These are phyloP conservation scores for Molorchus minor DNA, from an alignment of 2,888 invertebrate genomes.

Conservation along the genomic window DNA sequence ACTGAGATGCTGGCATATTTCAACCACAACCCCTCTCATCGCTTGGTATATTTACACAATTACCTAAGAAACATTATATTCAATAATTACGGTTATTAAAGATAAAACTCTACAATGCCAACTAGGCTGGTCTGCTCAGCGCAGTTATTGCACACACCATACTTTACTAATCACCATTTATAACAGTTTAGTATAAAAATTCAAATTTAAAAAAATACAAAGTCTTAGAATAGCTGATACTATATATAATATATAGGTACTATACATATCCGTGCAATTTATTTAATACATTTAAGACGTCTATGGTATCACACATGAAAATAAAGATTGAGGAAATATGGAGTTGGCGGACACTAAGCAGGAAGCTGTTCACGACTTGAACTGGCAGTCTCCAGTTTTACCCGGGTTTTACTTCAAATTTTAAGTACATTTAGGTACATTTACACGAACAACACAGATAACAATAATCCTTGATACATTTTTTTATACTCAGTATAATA, in stretches of 20 bases:
- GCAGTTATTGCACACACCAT: constrained; percentile 64
- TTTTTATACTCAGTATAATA: too few species aligned
- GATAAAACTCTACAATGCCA: constrained; percentile 59
- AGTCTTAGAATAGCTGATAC: constrained; percentile 65
- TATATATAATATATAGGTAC: constrained; percentile 62
- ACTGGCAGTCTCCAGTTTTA: constrained; percentile 39
- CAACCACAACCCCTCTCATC: constrained; percentile 41
- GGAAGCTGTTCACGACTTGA: constrained; percentile 41
- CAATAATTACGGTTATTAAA: constrained; percentile 53
- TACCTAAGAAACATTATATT: constrained; percentile 60
- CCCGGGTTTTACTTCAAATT: constrained; percentile 24
- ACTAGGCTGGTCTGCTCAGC: constrained; percentile 50
- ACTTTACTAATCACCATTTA: constrained; percentile 63
- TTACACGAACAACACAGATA: constrained; percentile 38
- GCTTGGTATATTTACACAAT: constrained; percentile 59
- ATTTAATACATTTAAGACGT: constrained; percentile 61
- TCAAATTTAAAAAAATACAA: constrained; percentile 66
- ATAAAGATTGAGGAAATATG: constrained; percentile 57
- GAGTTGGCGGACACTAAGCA: constrained; percentile 52
- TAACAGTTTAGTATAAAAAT: constrained; percentile 66
- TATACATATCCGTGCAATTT: constrained; percentile 64
- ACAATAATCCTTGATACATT: constrained; percentile 36
- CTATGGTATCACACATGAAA: constrained; percentile 62
- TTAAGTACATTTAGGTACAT: constrained; percentile 38
- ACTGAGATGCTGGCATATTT: constrained; percentile 27